These are phyloP conservation scores for Cylas formicarius DNA, from an alignment of 1,140 invertebrate genomes.

Conservation along the genomic window DNA sequence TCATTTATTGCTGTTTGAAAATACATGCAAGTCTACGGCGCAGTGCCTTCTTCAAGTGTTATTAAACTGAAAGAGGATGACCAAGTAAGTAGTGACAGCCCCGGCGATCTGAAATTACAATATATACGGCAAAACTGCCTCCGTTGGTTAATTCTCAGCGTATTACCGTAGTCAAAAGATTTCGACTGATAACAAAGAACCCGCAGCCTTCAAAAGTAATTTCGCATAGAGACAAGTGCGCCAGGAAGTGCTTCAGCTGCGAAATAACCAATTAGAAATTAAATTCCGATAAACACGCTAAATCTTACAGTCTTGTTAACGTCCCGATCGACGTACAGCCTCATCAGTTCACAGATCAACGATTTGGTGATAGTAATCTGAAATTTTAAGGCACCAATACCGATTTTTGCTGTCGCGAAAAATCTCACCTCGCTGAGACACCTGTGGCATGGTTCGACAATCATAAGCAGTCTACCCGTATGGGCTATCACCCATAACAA, in stretches of 20 bases:
- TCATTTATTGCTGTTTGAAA: too few relatives aligned
- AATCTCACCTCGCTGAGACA: conserved; percentile 47
- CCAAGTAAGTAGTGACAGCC: conserved; percentile 61
- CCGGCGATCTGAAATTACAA: conserved; percentile 52
- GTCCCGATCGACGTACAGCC: conserved; percentile 3
- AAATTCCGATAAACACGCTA: neutral
- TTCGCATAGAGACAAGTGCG: conserved; percentile 54
- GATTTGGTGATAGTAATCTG: too few relatives aligned
- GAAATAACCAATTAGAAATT: conserved; percentile 18
- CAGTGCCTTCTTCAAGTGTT: too few relatives aligned
- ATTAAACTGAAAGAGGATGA: conserved; percentile 60
- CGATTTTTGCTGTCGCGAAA: neutral
- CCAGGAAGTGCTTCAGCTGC: conserved; percentile 56
- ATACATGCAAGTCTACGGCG: too few relatives aligned
- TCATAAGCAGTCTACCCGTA: conserved; percentile 50
- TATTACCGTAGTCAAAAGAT: conserved; percentile 57
- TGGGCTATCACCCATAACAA: conserved; percentile 59
- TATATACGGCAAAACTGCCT: too few relatives aligned
- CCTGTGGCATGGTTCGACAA: conserved; percentile 60
- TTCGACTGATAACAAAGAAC: conserved; percentile 55
- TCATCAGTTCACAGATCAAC: conserved; percentile 4
- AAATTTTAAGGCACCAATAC: too few relatives aligned
- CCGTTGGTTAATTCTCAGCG: conserved; percentile 6
- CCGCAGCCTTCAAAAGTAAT: conserved; percentile 57
- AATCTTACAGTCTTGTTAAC: conserved; percentile 9